A percentile compares a stretch with the other conserved stretches of the same genome.
Evolutionary conservation across 2,113 vertebrate genomes (phyloP).

Genomic region (Salvator merianae): DNA sequence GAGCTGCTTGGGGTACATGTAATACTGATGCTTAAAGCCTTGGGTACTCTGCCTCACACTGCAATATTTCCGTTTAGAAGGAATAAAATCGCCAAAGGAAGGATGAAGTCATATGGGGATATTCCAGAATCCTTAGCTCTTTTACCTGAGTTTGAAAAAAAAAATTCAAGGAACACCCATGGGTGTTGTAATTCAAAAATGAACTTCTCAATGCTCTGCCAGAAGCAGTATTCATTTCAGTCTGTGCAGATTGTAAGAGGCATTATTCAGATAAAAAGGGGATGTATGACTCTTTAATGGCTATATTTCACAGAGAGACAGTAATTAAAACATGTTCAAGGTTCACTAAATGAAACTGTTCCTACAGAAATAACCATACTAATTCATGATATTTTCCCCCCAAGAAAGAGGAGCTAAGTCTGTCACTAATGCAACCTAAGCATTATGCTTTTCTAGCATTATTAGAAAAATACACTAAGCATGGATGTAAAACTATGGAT

Average conservation of each 20-base stretch:
- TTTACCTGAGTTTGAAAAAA: neutral
- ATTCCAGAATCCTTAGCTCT: neutral
- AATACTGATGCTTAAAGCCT: neutral
- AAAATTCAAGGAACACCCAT: neutral
- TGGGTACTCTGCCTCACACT: neutral
- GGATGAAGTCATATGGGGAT: neutral
- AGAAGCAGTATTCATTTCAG: too few species aligned
- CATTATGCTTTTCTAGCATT: neutral
- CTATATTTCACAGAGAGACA: neutral
- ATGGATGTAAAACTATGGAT: neutral
- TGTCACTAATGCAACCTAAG: neutral
- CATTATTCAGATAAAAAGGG: neutral
- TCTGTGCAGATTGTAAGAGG: too few species aligned
- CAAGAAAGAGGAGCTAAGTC: neutral
- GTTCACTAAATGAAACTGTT: neutral
- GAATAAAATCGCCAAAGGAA: neutral
- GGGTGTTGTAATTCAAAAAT: too few species aligned
- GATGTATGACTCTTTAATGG: neutral
- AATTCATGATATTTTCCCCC: neutral
- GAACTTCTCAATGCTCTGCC: too few species aligned
- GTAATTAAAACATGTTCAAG: neutral
- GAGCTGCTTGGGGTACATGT: neutral
- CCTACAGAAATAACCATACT: neutral
- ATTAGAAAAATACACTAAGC: neutral
- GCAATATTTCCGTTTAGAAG: neutral